Percentiles rank a stretch among this genome's conserved stretches.
Conservation (phyloP, 1,140 invertebrate genomes). For the Rhagoletis zephyria region DNA sequence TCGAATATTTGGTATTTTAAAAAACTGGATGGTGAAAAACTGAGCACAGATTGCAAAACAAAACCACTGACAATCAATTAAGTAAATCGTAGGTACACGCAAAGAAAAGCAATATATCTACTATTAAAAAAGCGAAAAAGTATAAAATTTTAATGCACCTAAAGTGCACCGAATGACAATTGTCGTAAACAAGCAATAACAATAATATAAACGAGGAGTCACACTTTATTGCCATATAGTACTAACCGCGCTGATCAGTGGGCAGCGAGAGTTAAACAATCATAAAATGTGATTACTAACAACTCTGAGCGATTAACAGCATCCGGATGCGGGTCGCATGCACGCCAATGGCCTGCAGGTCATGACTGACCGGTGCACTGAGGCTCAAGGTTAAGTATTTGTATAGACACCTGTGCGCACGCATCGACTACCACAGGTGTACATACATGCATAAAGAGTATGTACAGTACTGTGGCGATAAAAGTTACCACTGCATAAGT, state of each 20-base stretch:
- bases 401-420: background rate
- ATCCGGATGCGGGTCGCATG: background rate
- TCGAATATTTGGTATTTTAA: too few species aligned
- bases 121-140: background rate
- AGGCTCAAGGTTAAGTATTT: background rate
- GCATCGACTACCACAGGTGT: background rate
- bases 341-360: conserved; percentile 17
- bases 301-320: background rate
- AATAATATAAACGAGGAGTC: background rate
- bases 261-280: background rate
- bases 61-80: background rate
- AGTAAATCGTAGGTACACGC: background rate
- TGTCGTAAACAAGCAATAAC: conserved; percentile 16
- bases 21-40: too few species aligned
- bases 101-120: too few species aligned
- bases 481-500: too few species aligned
- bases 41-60: too few species aligned
- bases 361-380: background rate
- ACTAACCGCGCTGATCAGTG: background rate
- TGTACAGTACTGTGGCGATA: background rate
- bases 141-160: background rate
- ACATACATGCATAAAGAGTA: background rate
- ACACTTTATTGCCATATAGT: background rate
- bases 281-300: background rate
- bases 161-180: background rate